Evolutionary conservation across 2,797 vertebrate species (phyloP).

Genomic region (Melanotaenia nigrans): DNA sequence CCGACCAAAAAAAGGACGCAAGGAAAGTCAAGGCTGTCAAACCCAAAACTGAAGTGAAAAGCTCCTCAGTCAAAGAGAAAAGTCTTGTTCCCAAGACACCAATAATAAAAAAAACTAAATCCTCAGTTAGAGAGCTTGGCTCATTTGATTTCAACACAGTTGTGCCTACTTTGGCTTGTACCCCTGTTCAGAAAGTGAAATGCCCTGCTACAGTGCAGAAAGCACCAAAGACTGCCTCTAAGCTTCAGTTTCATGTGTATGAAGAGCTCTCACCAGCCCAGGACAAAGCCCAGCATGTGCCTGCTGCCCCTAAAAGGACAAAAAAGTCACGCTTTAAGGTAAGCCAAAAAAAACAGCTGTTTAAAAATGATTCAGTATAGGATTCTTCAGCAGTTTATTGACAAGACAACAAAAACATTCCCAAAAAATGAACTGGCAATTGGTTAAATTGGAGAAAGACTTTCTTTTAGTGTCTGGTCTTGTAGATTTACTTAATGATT

Average conservation of each 20-base stretch:
- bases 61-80: constrained; percentile 58
- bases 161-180: constrained; percentile 74
- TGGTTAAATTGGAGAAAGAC: neutral
- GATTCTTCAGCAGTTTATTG: neutral
- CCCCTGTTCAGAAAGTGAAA: constrained; percentile 70
- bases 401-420: neutral
- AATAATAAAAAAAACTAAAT: constrained; percentile 46
- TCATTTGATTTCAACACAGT: constrained; percentile 70
- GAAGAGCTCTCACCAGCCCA: constrained; percentile 79
- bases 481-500: neutral
- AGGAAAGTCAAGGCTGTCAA: constrained; percentile 52
- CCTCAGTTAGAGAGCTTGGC: constrained; percentile 16
- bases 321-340: constrained; percentile 88
- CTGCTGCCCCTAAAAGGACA: constrained; percentile 85
- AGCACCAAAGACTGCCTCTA: constrained; percentile 42
- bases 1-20: constrained; percentile 54
- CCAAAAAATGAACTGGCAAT: neutral
- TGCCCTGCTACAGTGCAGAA: constrained; percentile 35
- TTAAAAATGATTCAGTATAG: neutral
- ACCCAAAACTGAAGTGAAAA: constrained; percentile 49
- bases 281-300: constrained; percentile 73
- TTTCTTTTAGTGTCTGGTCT: neutral
- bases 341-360: neutral
- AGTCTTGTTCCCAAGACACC: constrained; percentile 67
- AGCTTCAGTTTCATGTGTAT: constrained; percentile 86